These are phyloP conservation scores for Drosophila pseudotalamancana DNA, from an alignment of 2,888 invertebrate species.

Conservation along the genomic window DNA sequence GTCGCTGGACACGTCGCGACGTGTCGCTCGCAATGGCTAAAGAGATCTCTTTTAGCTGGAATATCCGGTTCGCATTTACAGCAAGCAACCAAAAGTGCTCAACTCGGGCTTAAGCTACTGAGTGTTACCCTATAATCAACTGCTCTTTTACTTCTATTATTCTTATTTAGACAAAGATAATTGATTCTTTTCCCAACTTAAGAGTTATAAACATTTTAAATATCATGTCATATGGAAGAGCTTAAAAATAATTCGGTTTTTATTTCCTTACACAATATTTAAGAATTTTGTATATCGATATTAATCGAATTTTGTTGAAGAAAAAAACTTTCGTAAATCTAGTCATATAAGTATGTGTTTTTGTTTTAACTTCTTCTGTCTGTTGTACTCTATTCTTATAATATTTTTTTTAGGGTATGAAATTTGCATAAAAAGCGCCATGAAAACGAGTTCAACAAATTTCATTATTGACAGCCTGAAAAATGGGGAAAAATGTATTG, in stretches of 20 bases:
- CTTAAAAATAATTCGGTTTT: too few relatives aligned
- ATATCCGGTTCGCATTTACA: constrained; percentile 54
- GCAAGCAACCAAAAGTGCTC: neutral
- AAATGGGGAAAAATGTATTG: constrained; percentile 54
- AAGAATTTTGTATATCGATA: too few relatives aligned
- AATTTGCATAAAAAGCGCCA: constrained; percentile 28
- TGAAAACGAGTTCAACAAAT: constrained; percentile 37
- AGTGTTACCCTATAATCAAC: neutral
- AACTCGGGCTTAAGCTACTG: neutral
- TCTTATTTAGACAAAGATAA: too few relatives aligned
- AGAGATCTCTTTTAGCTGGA: constrained; percentile 42
- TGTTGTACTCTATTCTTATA: neutral
- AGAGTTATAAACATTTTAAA: too few relatives aligned
- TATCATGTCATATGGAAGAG: too few relatives aligned
- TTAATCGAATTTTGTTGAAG: too few relatives aligned
- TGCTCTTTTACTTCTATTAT: too few relatives aligned
- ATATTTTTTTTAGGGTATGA: neutral
- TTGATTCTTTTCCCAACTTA: too few relatives aligned
- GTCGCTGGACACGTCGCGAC: constrained; percentile 45
- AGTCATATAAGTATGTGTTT: too few relatives aligned
- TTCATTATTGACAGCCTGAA: constrained; percentile 56
- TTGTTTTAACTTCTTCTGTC: neutral
- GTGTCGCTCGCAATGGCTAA: constrained; percentile 21
- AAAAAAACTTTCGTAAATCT: too few relatives aligned
- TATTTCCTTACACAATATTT: too few relatives aligned